Base-by-base conservation (phyloP, 2,797 vertebrate species). In the Ctenopoma multispine region DNA sequence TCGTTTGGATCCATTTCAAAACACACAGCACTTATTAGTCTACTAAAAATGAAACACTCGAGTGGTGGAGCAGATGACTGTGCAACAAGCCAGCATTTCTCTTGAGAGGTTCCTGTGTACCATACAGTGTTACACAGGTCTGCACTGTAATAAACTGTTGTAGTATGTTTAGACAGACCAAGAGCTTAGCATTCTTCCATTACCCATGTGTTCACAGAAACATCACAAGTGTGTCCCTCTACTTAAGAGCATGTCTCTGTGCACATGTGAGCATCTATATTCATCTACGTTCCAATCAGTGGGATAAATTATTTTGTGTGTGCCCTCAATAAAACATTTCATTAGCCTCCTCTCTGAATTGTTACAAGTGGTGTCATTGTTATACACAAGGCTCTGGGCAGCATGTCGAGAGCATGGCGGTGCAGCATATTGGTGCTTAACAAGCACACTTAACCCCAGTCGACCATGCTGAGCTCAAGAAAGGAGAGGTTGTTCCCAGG, bases 291-390 rank as follows among this genome's bases (percentile, higher is more conserved):
- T 27, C 60, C 21, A 13, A 49, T 50, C 56, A 31, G 46, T 57
- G 66, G 72, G 64, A 77, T 77, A 77, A 82, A 79, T 80, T 80
- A 76, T 59, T 68, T 67, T 72, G 57, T 67, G 69, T 81, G 77
- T 60, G 63, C 63, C 69, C 66, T 83, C 70, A 89, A 81, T 90
- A 86, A 92, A 91, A 92, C 46, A 75, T 89, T 89, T 90, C 78
- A 89, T 55, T 83, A 85, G 77, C 71, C 86, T 90, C 84, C 87
- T 87, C 83, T 65, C 77, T 74, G 80, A 92, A 93, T 92, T 93
- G 88, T 92, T 90, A 89, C 87, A 92, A 91, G 88, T 72, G 80
- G 70, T 83, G 80, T 76, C 77, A 82, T 92, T 91, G 86, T 92
- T 90, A 75, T 85, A 85, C 64, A 83, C 71, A 72, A 54, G 81